phyloP scores from a whole-genome alignment of 2,113 vertebrate genomes.

The Aythya baeri region DNA sequence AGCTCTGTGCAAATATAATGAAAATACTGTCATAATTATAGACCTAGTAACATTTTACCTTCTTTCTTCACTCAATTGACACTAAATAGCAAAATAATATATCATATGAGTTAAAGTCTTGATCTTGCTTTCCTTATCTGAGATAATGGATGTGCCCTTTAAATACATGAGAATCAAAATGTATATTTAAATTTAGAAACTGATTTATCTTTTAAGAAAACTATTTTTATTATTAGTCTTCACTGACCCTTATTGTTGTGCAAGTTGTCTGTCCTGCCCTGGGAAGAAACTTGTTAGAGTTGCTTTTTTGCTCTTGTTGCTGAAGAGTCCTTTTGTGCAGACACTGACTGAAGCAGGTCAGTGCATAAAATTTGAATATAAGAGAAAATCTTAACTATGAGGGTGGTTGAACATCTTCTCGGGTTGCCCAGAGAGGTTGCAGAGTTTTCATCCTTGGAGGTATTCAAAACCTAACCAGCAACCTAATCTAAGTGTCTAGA shows the following conservation, averaged over 20 bases:
- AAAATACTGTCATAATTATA: neutral
- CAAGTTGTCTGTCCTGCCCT: neutral
- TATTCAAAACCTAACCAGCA: neutral
- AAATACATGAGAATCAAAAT: neutral
- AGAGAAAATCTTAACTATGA: neutral
- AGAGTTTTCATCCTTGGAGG: neutral
- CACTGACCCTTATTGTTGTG: neutral
- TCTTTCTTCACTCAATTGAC: neutral
- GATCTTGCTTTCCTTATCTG: neutral
- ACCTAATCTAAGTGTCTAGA: neutral
- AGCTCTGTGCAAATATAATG: neutral
- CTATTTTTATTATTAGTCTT: neutral
- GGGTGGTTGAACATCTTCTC: neutral
- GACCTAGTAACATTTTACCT: neutral
- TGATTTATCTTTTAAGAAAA: neutral
- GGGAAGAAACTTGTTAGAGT: neutral
- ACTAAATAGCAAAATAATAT: neutral
- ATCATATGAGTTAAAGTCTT: neutral
- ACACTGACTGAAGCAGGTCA: neutral
- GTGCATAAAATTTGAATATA: neutral
- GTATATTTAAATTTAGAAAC: neutral
- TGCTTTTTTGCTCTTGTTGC: neutral
- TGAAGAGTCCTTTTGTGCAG: neutral
- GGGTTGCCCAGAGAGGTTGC: neutral
- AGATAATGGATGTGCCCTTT: neutral